Evolutionary conservation across 2,888 invertebrate species (phyloP).

Genomic region (Brenthis ino): DNA sequence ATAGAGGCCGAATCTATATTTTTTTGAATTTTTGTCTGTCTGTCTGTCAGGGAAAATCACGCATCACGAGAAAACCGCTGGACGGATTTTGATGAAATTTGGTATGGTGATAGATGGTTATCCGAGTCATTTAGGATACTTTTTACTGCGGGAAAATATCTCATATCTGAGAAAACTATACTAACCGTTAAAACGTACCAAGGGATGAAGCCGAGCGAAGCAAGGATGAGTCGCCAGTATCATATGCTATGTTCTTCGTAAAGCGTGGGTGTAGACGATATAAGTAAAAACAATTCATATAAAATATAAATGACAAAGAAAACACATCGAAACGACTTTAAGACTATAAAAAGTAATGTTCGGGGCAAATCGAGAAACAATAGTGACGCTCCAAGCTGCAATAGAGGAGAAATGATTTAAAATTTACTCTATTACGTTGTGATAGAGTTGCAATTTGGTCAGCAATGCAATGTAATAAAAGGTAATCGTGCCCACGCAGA

Average conservation of each 20-base stretch:
- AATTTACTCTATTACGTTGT: conserved; percentile 24
- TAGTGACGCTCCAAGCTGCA: conserved; percentile 55
- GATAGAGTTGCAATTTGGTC: conserved; percentile 16
- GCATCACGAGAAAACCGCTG: too few species aligned
- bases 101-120: too few species aligned
- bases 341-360: conserved; percentile 69
- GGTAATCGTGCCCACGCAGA: conserved; percentile 49
- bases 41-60: too few species aligned
- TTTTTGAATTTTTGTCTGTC: too few species aligned
- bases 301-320: conserved; percentile 55
- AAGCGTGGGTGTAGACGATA: conserved; percentile 17
- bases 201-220: too few species aligned
- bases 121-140: too few species aligned
- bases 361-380: conserved; percentile 66
- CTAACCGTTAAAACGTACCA: too few species aligned
- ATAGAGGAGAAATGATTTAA: conserved; percentile 22
- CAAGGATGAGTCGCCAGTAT: not conserved
- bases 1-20: too few species aligned
- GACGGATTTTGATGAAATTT: too few species aligned
- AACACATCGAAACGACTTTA: conserved; percentile 59
- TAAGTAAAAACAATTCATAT: conserved; percentile 51
- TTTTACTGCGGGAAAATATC: too few species aligned
- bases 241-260: conserved; percentile 7
- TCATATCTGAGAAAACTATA: too few species aligned
- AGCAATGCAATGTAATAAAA: conserved; percentile 22